Percentiles rank a stretch among this genome's conserved stretches.
Evolutionary conservation across 2,113 vertebrate species (phyloP).

Genomic region (Melozone crissalis): DNA sequence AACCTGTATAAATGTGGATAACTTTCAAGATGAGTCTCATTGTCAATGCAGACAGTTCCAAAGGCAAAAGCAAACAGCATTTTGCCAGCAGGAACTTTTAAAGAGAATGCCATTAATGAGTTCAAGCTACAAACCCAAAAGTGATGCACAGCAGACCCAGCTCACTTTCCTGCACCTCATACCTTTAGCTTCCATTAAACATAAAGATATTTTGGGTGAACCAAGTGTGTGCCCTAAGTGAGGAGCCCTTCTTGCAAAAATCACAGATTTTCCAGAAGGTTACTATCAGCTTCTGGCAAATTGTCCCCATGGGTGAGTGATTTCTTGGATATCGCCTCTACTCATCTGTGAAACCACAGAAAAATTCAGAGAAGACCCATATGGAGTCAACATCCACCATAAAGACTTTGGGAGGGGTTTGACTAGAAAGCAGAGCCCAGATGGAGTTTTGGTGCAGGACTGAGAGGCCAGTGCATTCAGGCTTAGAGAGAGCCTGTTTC

Average conservation of each 20-base stretch:
- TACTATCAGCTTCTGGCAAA: not conserved
- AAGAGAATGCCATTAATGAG: not conserved
- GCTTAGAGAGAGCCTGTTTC: not conserved
- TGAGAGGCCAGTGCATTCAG: not conserved
- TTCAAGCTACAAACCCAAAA: not conserved
- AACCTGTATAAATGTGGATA: not conserved
- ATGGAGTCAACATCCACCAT: not conserved
- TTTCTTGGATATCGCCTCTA: not conserved
- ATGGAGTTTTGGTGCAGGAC: not conserved
- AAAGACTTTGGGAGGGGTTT: not conserved
- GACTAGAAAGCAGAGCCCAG: not conserved
- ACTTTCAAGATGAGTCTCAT: not conserved
- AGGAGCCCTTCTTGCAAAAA: not conserved
- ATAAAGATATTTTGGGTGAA: not conserved
- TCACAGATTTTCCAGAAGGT: not conserved
- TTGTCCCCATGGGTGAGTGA: not conserved
- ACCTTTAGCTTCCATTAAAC: not conserved
- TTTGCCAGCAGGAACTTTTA: not conserved
- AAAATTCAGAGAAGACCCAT: not conserved
- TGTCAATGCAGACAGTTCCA: constrained; percentile 8
- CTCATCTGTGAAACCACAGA: not conserved
- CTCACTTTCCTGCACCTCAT: not conserved
- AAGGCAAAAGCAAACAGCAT: constrained; percentile 15
- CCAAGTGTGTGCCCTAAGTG: not conserved
- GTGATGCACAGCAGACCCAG: not conserved